Evolutionary conservation across 2,797 vertebrate species (phyloP), one percentile per base, ranked within the genome.

Genomic region (Mus caroli): DNA sequence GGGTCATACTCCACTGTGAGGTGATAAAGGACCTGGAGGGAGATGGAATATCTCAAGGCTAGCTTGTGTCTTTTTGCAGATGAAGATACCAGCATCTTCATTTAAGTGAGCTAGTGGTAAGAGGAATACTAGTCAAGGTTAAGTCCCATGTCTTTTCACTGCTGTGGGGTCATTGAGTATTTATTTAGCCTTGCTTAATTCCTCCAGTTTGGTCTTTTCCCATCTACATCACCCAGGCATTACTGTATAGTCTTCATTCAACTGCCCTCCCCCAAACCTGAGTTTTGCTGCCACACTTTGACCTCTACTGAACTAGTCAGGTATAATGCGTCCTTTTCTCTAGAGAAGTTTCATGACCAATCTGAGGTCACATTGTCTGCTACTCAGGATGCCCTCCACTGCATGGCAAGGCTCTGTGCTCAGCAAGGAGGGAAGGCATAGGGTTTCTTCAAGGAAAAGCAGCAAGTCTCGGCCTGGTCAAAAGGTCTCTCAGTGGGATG

Each of bases 371-470:
- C 12, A 3, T 24, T 37, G 28, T 54, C 24, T 73, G 34, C 22
- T 77, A 10, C 73, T 77, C 34, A 62, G 50, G 31, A 54, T 85
- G 9, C 64, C 58, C 78, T 85, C 80, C 71, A 22, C 91, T 34
- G 22, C 2, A 84, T 75, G 20, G 58, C 52, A 46, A 91, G 85
- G n/a, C 11, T 62, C 15, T 14, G 12, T 40, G 40, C 22, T 62
- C 50, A 40, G 20, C 69, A 67, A 20, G 10, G 26, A 90, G 40
- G 43, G 31, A 89, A 82, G 31, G 13, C 24, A 20, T 37, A 58
- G 20, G 84, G 80, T 93, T 96, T 90, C 77, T 82, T 90, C 69
- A 69, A 77, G 80, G 60, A 85, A 69, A 34, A 6, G 40, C 82
- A 78, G 3, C 3, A 6, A 89, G 37, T n/a, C 83, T 95, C 46